A percentile compares a stretch with the other conserved stretches of the same genome.
These are phyloP conservation scores for Tineola bisselliella DNA, from an alignment of 2,888 invertebrate genomes.

Conservation along the genomic window DNA sequence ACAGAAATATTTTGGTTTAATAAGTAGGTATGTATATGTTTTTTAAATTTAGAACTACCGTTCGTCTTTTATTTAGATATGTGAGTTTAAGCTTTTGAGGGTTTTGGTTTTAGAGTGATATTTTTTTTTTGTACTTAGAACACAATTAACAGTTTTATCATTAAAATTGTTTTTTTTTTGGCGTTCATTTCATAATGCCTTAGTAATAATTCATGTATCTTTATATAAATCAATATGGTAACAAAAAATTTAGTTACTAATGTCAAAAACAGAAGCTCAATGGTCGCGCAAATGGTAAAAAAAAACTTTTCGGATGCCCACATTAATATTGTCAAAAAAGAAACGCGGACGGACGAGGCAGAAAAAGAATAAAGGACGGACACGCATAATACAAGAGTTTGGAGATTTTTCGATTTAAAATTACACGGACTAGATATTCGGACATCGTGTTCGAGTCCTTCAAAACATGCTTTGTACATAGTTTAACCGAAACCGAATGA, in stretches of 20 bases:
- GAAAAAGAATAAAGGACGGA: constrained; percentile 30
- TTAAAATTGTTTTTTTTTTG: too few relatives aligned
- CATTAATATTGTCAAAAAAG: constrained; percentile 28
- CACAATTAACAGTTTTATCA: too few relatives aligned
- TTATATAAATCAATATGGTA: not conserved
- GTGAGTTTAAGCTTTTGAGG: too few relatives aligned
- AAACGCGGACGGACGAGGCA: constrained; percentile 27
- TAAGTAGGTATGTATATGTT: not conserved
- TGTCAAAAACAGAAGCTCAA: not conserved
- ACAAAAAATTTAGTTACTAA: too few relatives aligned
- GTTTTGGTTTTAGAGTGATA: too few relatives aligned
- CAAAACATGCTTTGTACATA: not conserved
- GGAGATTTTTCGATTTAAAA: not conserved
- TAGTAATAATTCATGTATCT: too few relatives aligned
- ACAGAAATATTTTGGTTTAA: constrained; percentile 1
- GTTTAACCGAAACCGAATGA: not conserved
- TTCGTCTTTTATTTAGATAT: too few relatives aligned
- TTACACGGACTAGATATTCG: not conserved
- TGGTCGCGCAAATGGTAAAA: not conserved
- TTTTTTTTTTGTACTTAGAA: too few relatives aligned
- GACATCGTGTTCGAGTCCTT: not conserved
- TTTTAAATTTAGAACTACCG: not conserved
- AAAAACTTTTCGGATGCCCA: not conserved
- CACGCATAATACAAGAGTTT: not conserved
- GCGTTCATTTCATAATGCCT: too few relatives aligned